Evolutionary conservation across 2,888 invertebrate species (phyloP), one percentile per base, ranked within the genome.

Genomic region (Periphyllus acericola): DNA sequence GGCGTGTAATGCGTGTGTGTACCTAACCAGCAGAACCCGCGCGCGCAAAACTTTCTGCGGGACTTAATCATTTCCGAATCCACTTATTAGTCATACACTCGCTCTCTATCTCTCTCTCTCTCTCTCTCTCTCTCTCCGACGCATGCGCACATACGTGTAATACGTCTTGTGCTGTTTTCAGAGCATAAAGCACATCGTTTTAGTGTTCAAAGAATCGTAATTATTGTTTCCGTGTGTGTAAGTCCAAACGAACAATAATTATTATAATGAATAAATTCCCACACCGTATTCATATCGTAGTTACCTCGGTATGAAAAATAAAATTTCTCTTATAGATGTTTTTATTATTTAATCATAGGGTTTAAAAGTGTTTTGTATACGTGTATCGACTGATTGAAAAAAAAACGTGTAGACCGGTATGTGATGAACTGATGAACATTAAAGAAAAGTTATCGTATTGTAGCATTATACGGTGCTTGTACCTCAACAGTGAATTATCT

Each of bases 31-130:
- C 55, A 60, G 74, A 60, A 75, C 36, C 25, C 36, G 72, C 40
- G 40, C 83, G 83, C 60, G 40, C 36, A 75, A 75, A 40, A 75
- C 60, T 46, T 87, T 55, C 74, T n/a, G 85, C 86, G 29, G 32
- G 32, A 72, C 29, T 74, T 52, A 76, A 84, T 78, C n/a, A 52
- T 85, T 85, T 79, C 79, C 79, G 52, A 79, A 72, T 79, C 71
- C 79, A 36, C 79, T 79, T 79, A 72, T 86, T 60, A 85, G 78
- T 86, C 79, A 86, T 85, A 66, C 55, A 74, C 76, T 21, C 60
- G 3, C 78, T 29, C 32, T 78, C 19, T 80, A 9, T 80, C 60
- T 60, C 21, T 21, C 32, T 25, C 71, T 29, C n/a, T 21, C 60
- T 6, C 78, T 29, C 32, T 78, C 19, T 80, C 3, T 80, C 60